Base-by-base conservation (phyloP, 2,113 vertebrate genomes). In the Furnarius figulus region DNA sequence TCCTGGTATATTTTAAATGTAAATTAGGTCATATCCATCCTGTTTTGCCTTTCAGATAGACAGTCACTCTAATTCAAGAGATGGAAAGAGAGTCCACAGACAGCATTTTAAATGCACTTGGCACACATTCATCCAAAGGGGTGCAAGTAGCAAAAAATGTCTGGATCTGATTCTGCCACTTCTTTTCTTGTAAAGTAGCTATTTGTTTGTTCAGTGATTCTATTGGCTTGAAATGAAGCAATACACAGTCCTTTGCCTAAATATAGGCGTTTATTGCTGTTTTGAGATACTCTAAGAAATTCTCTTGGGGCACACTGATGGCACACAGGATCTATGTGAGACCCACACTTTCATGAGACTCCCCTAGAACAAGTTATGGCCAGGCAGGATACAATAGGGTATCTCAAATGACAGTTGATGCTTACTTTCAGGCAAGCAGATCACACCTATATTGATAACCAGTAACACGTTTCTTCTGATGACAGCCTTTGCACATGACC, bases 1-100 rank as follows among this genome's bases (percentile, higher is more conserved):
- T 93, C 79, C 90, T 71, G 33, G 46, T 94, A 77, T 90, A 79
- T 95, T 94, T 96, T 78, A 93, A 94, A 94, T 93, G 81, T 83
- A 95, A 92, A 96, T 92, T 77, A 90, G 88, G 85, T 85, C 19
- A 44, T 70, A 81, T 90, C 82, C 87, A 84, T 87, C 62, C 37
- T 62, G 19, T 81, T 92, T 89, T n/a, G 63, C 28, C 46, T 91
- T 92, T 93, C 77, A 93, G 66, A 94, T 67, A 90, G 94, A 93
- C 23, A 89, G 52, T 66, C 58, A 58, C 42, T 85, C 61, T 79
- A 91, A 90, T 90, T 89, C 78, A 89, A 82, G 75, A 39, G 25
- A 62, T 72, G 17, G 53, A 49, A 72, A 79, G 40, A 74, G 44
- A 83, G 53, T 78, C 73, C 73, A 42, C 7, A 93, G 63, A 61